phyloP scores from a whole-genome alignment of 2,888 invertebrate genomes.

The Hypercompe scribonia region DNA sequence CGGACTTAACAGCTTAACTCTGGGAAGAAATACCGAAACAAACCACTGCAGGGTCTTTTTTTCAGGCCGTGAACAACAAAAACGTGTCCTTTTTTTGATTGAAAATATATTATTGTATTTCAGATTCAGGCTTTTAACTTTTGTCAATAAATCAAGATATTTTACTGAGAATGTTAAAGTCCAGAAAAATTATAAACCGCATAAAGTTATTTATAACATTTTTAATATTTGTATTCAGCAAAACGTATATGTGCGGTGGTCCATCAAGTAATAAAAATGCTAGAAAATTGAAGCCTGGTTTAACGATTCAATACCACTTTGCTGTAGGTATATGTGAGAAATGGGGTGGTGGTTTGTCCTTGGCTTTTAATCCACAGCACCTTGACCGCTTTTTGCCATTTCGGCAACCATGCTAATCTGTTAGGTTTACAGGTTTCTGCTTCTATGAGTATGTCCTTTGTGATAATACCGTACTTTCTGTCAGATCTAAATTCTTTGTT shows the following conservation, averaged over 20 bases:
- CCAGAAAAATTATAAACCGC: no score
- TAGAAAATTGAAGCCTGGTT: not conserved
- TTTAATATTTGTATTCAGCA: no score
- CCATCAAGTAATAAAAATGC: not conserved
- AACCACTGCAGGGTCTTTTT: no score
- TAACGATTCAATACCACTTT: not conserved
- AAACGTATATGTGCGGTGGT: not conserved
- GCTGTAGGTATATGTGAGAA: not conserved
- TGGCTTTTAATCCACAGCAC: not conserved
- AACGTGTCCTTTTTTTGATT: no score
- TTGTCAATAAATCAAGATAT: no score
- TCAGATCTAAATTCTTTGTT: not conserved
- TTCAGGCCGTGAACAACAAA: no score
- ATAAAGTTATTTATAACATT: no score
- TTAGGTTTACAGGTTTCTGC: not conserved
- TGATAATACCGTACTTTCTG: not conserved
- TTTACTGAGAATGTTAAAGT: no score
- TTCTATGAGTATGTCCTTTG: not conserved
- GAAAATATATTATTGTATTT: no score
- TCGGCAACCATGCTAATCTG: not conserved
- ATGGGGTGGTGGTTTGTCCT: not conserved
- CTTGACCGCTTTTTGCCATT: not conserved
- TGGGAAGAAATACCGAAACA: no score
- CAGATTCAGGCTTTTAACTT: no score
- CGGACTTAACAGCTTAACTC: no score